Base-by-base conservation (phyloP, 1,140 invertebrate species). In the Galleria mellonella region DNA sequence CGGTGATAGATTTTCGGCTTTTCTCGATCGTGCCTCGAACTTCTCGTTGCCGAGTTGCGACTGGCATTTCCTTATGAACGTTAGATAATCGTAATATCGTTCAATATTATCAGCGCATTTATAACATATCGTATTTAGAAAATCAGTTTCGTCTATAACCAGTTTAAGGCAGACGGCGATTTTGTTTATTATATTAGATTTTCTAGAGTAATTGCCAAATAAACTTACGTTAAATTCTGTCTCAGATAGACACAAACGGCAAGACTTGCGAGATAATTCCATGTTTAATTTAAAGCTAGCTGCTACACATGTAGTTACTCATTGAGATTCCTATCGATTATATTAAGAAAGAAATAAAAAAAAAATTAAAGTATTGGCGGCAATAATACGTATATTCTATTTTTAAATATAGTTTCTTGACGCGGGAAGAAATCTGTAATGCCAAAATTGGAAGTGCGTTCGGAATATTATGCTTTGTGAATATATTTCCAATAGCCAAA, bases 71-170 rank as follows among this genome's bases (percentile, higher is more conserved):
- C 68, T 77, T n/a, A 79, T 55, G 12, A 43, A 51, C n/a, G 28
- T 58, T 17, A 71, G 51, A 56, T 73, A 85, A 48, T 83, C 64
- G 55, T 77, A 72, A 47, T 69, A 82, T 32, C 55, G 68, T 49
- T 83, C 76, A 13, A 83, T 47, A 37, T 61, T 79, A n/a, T 73
- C 68, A 13, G 68, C 71, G 48, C 82, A 83, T 53, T 69, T 79
- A 53, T 77, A 73, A 44, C 78, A 85, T 38, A 85, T 81, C 12
- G 64, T 69, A 12, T 61, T 67, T 17, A 72, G 29, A 17, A 39
- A 29, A 50, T 83, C 76, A 8, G 57, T 56, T 49, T 83, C 61
- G 52, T 82, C 65, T n/a, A 84, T 63, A 10, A 62, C 51, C 13
- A 83, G 30, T 51, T 81, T 71, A 8, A 83, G 43, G 48, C 74